Conservation (phyloP, 1,140 invertebrate genomes). For the Pseudomyrmex flavicornis region DNA sequence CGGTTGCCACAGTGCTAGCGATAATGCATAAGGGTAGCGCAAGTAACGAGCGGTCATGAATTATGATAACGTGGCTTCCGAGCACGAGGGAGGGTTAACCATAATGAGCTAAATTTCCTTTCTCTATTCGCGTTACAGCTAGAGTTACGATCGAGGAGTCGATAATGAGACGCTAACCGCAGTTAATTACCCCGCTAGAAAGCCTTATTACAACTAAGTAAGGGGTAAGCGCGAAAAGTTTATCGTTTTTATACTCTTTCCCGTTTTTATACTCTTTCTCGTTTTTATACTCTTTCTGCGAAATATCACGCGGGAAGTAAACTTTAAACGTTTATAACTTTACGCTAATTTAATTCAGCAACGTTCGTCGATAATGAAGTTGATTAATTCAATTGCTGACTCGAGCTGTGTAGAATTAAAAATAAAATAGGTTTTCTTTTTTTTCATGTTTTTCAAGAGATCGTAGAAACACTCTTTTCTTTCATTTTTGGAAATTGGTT, state of each 20-base stretch:
- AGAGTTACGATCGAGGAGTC: slow-evolving; percentile 34
- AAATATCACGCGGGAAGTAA: neutral
- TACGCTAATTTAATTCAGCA: neutral
- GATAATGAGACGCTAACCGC: slow-evolving; percentile 47
- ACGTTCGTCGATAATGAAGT: neutral
- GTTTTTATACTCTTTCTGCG: neutral
- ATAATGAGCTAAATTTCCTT: slow-evolving; percentile 55
- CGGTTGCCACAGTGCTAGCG: neutral
- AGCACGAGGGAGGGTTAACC: slow-evolving; percentile 27
- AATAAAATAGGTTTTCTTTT: too few species aligned
- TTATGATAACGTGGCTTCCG: slow-evolving; percentile 11
- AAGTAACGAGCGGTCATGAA: slow-evolving; percentile 47
- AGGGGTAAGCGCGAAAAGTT: slow-evolving; percentile 2
- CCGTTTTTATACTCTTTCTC: neutral
- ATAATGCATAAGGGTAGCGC: slow-evolving; percentile 42
- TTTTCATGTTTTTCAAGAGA: too few species aligned
- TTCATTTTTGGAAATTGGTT: too few species aligned
- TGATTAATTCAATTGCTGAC: neutral
- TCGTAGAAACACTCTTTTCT: too few species aligned
- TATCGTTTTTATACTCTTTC: neutral
- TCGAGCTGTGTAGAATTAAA: neutral
- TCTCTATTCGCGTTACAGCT: slow-evolving; percentile 8
- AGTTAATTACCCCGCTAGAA: slow-evolving; percentile 39
- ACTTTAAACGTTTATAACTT: neutral
- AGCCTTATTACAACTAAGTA: slow-evolving; percentile 10